phyloP scores from a whole-genome alignment of 2,797 vertebrate species.

The Cryptoprocta ferox region DNA sequence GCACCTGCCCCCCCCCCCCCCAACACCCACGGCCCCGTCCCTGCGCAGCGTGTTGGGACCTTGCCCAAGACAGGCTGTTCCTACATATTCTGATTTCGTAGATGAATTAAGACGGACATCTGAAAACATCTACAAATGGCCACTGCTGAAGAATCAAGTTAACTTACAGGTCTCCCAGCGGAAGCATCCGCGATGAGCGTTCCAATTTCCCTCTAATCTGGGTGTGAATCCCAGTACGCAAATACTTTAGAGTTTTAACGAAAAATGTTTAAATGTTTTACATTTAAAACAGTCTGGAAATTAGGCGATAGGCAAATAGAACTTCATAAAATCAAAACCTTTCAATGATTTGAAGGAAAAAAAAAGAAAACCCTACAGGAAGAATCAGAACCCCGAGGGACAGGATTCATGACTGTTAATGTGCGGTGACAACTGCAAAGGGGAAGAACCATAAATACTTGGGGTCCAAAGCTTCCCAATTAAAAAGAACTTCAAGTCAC shows the following conservation, averaged over 20 bases:
- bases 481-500: conserved; percentile 20
- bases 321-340: conserved; percentile 18
- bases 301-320: not conserved
- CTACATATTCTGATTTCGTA: not conserved
- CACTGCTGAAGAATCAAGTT: not conserved
- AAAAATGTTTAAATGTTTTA: not conserved
- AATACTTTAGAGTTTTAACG: not conserved
- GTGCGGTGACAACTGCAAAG: not conserved
- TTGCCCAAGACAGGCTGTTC: not conserved
- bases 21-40: not conserved
- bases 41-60: not conserved
- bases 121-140: accelerated
- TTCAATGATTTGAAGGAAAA: not conserved
- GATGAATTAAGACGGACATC: accelerated
- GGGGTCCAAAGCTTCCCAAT: not conserved
- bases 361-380: not conserved
- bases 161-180: not conserved
- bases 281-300: conserved; percentile 22
- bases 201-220: not conserved
- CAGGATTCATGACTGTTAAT: not conserved
- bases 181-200: not conserved
- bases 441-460: not conserved
- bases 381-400: not conserved
- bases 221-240: not conserved
- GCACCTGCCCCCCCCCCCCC: no score